phyloP scores from a whole-genome alignment of 37 sponge, comb jelly and placozoan species.

The Tethya wilhelma region DNA sequence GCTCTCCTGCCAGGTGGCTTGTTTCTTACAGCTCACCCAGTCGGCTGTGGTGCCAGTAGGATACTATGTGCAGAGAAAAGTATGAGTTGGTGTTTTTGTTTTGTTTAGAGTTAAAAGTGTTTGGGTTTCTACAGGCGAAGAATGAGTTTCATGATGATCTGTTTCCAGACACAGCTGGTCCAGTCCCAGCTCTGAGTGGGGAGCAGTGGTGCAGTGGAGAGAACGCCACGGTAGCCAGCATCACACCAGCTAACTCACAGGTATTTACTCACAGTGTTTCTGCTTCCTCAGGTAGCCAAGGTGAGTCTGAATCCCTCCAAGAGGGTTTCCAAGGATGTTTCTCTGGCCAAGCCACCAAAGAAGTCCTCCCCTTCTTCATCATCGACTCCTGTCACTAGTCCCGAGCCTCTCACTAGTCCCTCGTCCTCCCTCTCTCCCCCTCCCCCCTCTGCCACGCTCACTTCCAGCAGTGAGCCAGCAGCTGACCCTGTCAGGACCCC shows the following conservation, averaged over 20 bases:
- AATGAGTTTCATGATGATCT: slow-evolving; percentile 88
- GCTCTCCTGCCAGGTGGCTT: slow-evolving; percentile 80
- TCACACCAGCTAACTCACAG: not conserved
- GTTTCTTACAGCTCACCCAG: slow-evolving; percentile 79
- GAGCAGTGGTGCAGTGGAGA: slow-evolving; percentile 77
- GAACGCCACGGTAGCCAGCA: not conserved
- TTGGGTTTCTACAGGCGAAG: slow-evolving; percentile 41
- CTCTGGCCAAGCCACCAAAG: not conserved
- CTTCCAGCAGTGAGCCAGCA: not conserved
- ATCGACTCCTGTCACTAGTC: no score
- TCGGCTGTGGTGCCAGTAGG: slow-evolving; percentile 77
- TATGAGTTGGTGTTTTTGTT: not conserved
- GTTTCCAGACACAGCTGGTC: slow-evolving; percentile 79
- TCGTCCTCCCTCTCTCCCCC: not conserved
- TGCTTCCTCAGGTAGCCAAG: slow-evolving; percentile 47
- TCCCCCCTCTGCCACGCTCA: no score
- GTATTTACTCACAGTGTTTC: not conserved
- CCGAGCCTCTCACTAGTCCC: not conserved
- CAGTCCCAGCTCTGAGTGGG: slow-evolving; percentile 65
- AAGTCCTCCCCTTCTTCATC: slow-evolving; percentile 9
- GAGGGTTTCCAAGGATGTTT: not conserved
- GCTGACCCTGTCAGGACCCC: not conserved
- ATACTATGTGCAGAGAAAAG: slow-evolving; percentile 83
- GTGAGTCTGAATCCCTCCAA: slow-evolving; percentile 69
- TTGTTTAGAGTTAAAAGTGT: not conserved